Evolutionary conservation across 1,140 invertebrate species (phyloP).

Genomic region (Drosophila truncata): DNA sequence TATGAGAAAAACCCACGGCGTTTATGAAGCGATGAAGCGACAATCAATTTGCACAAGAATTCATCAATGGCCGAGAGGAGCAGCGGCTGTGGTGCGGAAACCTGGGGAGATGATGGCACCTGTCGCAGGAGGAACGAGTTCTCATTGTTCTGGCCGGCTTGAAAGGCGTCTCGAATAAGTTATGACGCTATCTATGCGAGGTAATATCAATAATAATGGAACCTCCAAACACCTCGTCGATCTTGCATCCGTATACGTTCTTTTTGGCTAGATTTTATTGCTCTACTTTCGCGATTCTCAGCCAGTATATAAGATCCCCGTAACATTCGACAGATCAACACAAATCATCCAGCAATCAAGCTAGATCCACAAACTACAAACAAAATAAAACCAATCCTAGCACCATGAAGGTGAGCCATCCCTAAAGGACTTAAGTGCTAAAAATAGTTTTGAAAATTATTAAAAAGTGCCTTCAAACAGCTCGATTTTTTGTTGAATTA

Average conservation of each 20-base stretch:
- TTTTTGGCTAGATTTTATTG: slow-evolving; percentile 56
- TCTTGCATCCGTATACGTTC: slow-evolving; percentile 41
- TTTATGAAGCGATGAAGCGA: slow-evolving; percentile 15
- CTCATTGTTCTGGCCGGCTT: slow-evolving; percentile 64
- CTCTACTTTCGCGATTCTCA: slow-evolving; percentile 54
- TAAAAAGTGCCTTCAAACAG: not conserved
- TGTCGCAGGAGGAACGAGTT: slow-evolving; percentile 69
- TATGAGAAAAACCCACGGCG: slow-evolving; percentile 11
- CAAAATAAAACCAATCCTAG: slow-evolving; percentile 6
- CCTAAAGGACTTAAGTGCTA: not conserved
- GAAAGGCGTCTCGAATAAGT: slow-evolving; percentile 51
- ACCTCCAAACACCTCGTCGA: slow-evolving; percentile 12
- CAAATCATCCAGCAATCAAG: slow-evolving; percentile 56
- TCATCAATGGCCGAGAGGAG: slow-evolving; percentile 21
- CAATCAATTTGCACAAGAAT: slow-evolving; percentile 49
- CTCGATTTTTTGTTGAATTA: not conserved
- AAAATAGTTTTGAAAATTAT: not conserved
- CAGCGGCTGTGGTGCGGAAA: slow-evolving; percentile 14
- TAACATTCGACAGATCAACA: slow-evolving; percentile 34
- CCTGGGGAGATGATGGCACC: slow-evolving; percentile 17
- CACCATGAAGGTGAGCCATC: slow-evolving; percentile 71
- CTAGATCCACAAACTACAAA: slow-evolving; percentile 10
- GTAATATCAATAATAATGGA: slow-evolving; percentile 49
- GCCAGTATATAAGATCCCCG: slow-evolving; percentile 55
- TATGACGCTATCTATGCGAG: slow-evolving; percentile 22